Conservation (phyloP, 1,140 invertebrate species). For the Sinonovacula constricta region DNA sequence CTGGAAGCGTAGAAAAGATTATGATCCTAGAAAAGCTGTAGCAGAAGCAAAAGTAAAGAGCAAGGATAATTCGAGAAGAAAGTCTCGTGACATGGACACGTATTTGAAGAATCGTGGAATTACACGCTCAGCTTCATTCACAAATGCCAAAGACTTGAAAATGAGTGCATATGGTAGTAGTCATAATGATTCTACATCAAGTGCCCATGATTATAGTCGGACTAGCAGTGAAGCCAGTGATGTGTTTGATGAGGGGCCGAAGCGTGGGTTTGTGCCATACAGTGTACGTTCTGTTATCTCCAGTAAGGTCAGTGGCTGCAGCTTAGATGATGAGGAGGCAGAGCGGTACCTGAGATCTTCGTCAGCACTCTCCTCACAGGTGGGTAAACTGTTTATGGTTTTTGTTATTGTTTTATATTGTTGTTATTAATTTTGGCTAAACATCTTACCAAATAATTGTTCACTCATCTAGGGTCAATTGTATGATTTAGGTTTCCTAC, state of each 20-base stretch:
- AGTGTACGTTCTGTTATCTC: conserved; percentile 48
- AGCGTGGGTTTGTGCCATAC: conserved; percentile 62
- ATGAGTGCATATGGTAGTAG: conserved; percentile 45
- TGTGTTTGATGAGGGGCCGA: conserved; percentile 53
- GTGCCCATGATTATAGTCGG: conserved; percentile 63
- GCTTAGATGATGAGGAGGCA: conserved; percentile 70
- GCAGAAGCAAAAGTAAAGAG: conserved; percentile 82
- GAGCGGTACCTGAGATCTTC: conserved; percentile 50
- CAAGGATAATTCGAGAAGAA: conserved; percentile 53
- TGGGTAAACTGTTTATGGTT: conserved; percentile 30
- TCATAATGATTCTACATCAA: conserved; percentile 59
- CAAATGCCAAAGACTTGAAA: conserved; percentile 61
- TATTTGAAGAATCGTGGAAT: conserved; percentile 54
- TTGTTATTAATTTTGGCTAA: too few species aligned
- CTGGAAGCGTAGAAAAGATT: conserved; percentile 93
- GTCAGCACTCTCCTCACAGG: conserved; percentile 60
- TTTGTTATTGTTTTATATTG: background rate
- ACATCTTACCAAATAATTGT: too few species aligned
- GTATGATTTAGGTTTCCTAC: background rate
- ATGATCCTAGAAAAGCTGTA: conserved; percentile 91
- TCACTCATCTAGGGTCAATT: background rate
- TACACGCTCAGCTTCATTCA: conserved; percentile 71
- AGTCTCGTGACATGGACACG: conserved; percentile 30
- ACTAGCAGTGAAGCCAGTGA: conserved; percentile 54
- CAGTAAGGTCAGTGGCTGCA: conserved; percentile 60